phyloP scores from a whole-genome alignment of 2,888 invertebrate genomes.

The Yponomeuta sedellus region DNA sequence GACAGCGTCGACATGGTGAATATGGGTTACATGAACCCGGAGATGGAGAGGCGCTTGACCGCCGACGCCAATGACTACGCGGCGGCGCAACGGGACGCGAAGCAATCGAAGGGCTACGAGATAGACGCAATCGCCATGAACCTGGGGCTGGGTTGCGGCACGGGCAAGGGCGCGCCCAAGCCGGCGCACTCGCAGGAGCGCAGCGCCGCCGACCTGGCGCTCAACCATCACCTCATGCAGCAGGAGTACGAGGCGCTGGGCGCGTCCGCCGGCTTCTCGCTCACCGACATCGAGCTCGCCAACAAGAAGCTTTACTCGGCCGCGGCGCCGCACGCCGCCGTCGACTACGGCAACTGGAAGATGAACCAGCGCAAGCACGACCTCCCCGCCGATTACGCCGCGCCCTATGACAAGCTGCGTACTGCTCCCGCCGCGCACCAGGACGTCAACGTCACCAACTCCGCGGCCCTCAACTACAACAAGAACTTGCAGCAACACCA shows the following conservation, averaged over 20 bases:
- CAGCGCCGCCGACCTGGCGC: constrained; percentile 17
- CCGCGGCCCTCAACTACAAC: constrained; percentile 50
- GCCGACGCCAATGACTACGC: constrained; percentile 32
- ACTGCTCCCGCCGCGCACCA: constrained; percentile 51
- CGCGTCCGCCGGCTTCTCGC: constrained; percentile 43
- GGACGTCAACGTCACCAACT: constrained; percentile 37
- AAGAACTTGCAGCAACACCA: constrained; percentile 52
- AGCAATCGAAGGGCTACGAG: constrained; percentile 54
- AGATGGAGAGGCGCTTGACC: constrained; percentile 45
- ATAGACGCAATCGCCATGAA: constrained; percentile 63
- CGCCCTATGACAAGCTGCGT: constrained; percentile 39
- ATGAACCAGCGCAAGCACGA: constrained; percentile 55
- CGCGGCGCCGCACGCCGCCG: constrained; percentile 38
- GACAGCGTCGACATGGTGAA: constrained; percentile 69
- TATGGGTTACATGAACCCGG: constrained; percentile 67
- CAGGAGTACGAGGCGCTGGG: constrained; percentile 45
- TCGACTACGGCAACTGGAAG: constrained; percentile 68
- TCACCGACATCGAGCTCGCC: constrained; percentile 64
- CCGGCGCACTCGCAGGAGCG: constrained; percentile 53
- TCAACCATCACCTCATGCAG: constrained; percentile 7
- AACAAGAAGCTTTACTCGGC: constrained; percentile 62
- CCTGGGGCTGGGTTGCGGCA: constrained; percentile 56
- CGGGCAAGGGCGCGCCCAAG: constrained; percentile 45
- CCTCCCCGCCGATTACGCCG: constrained; percentile 57
- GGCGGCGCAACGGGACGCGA: constrained; percentile 40